A percentile compares a stretch with the other conserved stretches of the same genome.
Evolutionary conservation across 2,797 vertebrate genomes (phyloP).

Genomic region (Malacoraja senta): DNA sequence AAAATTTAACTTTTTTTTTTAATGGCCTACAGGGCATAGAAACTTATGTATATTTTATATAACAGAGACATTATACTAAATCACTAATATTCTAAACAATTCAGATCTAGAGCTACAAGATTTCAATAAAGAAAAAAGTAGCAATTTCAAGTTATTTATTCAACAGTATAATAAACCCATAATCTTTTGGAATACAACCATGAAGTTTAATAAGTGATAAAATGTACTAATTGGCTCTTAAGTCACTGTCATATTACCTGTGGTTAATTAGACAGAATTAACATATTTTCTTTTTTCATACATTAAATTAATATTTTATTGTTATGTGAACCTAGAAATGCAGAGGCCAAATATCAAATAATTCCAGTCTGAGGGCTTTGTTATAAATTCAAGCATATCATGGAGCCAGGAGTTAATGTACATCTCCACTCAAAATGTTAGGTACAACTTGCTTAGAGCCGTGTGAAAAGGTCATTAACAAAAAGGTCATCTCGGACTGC

Average conservation of each 20-base stretch:
- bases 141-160: neutral
- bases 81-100: neutral
- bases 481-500: neutral
- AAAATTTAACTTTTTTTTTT: neutral
- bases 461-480: neutral
- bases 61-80: neutral
- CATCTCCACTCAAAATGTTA: neutral
- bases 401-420: neutral
- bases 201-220: neutral
- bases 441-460: neutral
- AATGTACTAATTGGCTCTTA: neutral
- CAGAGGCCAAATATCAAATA: neutral
- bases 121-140: neutral
- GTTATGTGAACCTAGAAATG: neutral
- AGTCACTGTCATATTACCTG: constrained; percentile 1
- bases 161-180: neutral
- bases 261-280: neutral
- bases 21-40: neutral
- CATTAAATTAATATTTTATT: neutral
- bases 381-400: neutral
- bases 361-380: neutral
- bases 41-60: no score
- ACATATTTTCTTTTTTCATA: neutral
- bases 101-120: neutral
- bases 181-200: neutral